Evolutionary conservation across 2,113 vertebrate species (phyloP).

Genomic region (Picathartes gymnocephalus): DNA sequence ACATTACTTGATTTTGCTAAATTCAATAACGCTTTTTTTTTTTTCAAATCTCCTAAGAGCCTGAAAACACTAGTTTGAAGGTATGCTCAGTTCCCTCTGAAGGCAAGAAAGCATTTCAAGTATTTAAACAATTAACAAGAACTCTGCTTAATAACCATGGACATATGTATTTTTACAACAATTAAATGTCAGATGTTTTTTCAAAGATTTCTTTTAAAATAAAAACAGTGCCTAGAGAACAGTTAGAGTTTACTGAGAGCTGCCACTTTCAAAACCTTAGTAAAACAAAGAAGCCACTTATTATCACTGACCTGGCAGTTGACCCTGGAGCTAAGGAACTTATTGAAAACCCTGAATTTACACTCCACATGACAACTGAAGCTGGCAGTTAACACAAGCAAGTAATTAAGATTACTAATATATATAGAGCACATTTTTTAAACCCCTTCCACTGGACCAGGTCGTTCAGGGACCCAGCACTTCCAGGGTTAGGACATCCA

Average conservation of each 20-base stretch:
- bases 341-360: background rate
- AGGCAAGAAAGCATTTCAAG: background rate
- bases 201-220: background rate
- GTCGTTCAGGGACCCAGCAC: background rate
- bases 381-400: background rate
- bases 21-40: background rate
- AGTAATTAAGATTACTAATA: background rate
- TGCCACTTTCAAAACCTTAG: slow-evolving; percentile 27
- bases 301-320: slow-evolving; percentile 51
- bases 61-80: background rate
- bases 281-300: slow-evolving; percentile 27
- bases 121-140: background rate
- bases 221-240: background rate
- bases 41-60: background rate
- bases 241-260: background rate
- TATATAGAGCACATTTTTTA: background rate
- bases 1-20: background rate
- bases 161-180: background rate
- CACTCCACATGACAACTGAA: background rate
- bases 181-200: background rate
- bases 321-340: slow-evolving; percentile 38
- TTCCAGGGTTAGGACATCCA: background rate
- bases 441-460: background rate
- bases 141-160: background rate
- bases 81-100: background rate